Evolutionary conservation across 2,888 invertebrate species (phyloP).

Genomic region (Scaptodrosophila latifasciaeformis): DNA sequence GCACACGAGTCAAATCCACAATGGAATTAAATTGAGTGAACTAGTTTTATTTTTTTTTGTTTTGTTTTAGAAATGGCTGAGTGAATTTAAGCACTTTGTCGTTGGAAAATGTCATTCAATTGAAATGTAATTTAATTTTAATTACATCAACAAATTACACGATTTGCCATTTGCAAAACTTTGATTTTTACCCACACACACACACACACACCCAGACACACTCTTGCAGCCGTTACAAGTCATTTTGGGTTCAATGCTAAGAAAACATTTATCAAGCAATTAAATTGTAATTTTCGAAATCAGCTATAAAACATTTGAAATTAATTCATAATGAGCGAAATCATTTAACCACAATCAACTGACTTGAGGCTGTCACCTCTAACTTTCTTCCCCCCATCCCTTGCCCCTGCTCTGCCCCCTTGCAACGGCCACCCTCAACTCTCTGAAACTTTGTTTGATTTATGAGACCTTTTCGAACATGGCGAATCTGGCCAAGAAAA

Average conservation of each 20-base stretch:
- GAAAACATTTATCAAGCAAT: slow-evolving; percentile 44
- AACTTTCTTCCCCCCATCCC: slow-evolving; percentile 5
- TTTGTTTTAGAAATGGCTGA: neutral
- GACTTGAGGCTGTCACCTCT: slow-evolving; percentile 7
- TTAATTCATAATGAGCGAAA: slow-evolving; percentile 30
- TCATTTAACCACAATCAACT: slow-evolving; percentile 13
- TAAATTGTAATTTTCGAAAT: slow-evolving; percentile 54
- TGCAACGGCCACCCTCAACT: neutral
- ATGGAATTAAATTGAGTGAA: slow-evolving; percentile 27
- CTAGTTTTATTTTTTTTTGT: slow-evolving; percentile 1
- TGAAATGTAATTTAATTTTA: slow-evolving; percentile 11
- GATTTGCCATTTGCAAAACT: too few relatives aligned
- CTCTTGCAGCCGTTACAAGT: neutral
- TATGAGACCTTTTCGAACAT: slow-evolving; percentile 39
- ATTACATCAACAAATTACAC: slow-evolving; percentile 20
- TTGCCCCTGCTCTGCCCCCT: neutral
- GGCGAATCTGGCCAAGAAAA: slow-evolving; percentile 27
- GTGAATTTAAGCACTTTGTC: too few relatives aligned
- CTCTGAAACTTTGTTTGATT: slow-evolving; percentile 40
- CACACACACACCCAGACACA: neutral
- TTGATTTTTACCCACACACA: too few relatives aligned
- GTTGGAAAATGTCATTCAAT: too few relatives aligned
- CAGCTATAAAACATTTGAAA: slow-evolving; percentile 47
- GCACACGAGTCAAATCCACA: slow-evolving; percentile 20
- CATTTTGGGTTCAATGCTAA: neutral